Evolutionary conservation across 2,888 invertebrate species (phyloP).

Genomic region (Ormyrus pomaceus): DNA sequence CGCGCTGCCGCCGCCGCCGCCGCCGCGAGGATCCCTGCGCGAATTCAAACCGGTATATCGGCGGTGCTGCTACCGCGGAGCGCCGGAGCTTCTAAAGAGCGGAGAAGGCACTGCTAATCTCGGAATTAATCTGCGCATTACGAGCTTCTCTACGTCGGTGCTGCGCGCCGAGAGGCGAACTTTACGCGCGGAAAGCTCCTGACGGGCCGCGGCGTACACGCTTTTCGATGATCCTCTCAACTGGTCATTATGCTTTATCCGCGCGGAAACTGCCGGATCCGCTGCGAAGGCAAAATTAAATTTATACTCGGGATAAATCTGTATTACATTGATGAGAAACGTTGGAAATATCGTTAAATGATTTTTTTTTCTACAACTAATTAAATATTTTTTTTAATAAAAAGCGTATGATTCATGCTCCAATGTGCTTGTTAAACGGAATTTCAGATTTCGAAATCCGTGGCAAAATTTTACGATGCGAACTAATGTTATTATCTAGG

Average conservation of each 20-base stretch:
- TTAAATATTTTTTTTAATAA: no score
- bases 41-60: no score
- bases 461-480: not conserved
- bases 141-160: slow-evolving; percentile 6
- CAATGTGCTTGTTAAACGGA: no score
- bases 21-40: not conserved
- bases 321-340: no score
- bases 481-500: not conserved
- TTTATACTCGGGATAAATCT: no score
- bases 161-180: not conserved
- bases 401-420: not conserved
- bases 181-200: not conserved
- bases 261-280: not conserved
- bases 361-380: no score
- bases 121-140: slow-evolving; percentile 44
- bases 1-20: slow-evolving; percentile 10
- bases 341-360: no score
- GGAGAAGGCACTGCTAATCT: slow-evolving; percentile 14
- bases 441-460: not conserved
- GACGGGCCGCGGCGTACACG: not conserved
- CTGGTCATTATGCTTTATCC: slow-evolving; percentile 41
- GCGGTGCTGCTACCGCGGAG: not conserved
- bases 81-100: not conserved
- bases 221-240: slow-evolving; percentile 23
- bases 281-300: no score